Conservation (phyloP, 2,888 invertebrate species). For the Pachycephus smyrnensis region DNA sequence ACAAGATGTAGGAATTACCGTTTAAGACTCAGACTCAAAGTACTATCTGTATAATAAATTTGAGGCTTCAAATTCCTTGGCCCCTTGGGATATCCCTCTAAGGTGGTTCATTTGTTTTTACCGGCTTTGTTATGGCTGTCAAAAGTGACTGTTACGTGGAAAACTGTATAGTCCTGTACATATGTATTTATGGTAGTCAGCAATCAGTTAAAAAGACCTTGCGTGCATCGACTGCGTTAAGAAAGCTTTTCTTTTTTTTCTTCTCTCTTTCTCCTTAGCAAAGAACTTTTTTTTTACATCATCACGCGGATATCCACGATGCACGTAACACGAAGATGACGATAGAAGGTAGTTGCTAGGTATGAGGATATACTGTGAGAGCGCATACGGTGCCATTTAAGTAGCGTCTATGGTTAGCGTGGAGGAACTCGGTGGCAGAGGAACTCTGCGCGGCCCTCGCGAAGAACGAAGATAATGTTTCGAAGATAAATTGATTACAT, state of each 20-base stretch:
- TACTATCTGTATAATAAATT: not conserved
- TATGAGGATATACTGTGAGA: not conserved
- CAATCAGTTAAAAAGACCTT: too few species aligned
- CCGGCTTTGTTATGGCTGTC: not conserved
- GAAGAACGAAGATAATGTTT: not conserved
- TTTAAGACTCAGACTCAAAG: not conserved
- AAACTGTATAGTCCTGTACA: not conserved
- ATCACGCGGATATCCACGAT: not conserved
- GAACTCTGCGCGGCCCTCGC: not conserved
- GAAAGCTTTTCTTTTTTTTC: too few species aligned
- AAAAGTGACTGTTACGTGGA: not conserved
- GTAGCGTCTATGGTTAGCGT: not conserved
- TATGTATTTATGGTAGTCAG: too few species aligned
- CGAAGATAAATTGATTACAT: constrained; percentile 15
- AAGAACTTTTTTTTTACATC: not conserved
- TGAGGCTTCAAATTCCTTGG: not conserved
- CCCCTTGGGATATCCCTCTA: not conserved
- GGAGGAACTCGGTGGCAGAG: not conserved
- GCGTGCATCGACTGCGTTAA: too few species aligned
- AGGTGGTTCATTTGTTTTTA: not conserved
- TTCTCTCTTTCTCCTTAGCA: too few species aligned
- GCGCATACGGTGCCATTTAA: not conserved
- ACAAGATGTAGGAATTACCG: not conserved
- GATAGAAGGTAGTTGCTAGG: not conserved
- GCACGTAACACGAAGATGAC: not conserved